A percentile compares a stretch with the other conserved stretches of the same genome.
phyloP scores from a whole-genome alignment of 2,888 invertebrate species.

The Rhodophaea formosa region DNA sequence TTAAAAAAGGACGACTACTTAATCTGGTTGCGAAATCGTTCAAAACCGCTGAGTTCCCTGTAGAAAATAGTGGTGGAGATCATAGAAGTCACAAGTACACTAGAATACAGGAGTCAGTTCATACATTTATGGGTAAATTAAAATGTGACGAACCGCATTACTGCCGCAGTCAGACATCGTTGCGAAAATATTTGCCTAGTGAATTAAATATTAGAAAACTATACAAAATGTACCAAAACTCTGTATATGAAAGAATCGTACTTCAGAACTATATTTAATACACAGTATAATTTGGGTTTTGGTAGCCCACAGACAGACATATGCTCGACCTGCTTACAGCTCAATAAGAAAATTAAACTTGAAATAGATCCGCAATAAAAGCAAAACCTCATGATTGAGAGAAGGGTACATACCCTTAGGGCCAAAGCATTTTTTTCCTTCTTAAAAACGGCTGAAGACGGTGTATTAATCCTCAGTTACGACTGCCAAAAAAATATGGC shows the following conservation, averaged over 20 bases:
- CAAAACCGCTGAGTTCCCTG: neutral
- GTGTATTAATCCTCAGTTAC: slow-evolving; percentile 19
- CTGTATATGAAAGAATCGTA: slow-evolving; percentile 23
- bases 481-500: slow-evolving; percentile 23
- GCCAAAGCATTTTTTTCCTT: slow-evolving; percentile 8
- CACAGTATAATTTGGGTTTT: slow-evolving; percentile 27
- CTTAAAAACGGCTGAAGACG: slow-evolving; percentile 4
- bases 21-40: neutral
- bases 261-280: slow-evolving; percentile 27
- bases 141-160: neutral
- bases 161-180: too few species aligned
- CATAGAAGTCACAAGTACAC: slow-evolving; percentile 2
- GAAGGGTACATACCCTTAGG: slow-evolving; percentile 3
- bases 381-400: neutral
- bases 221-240: neutral
- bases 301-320: slow-evolving; percentile 26
- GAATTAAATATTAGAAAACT: slow-evolving; percentile 4
- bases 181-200: neutral
- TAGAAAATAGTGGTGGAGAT: neutral
- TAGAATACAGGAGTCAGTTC: neutral
- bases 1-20: neutral
- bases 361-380: neutral
- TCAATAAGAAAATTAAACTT: slow-evolving; percentile 22
- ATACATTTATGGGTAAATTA: slow-evolving; percentile 3
- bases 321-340: slow-evolving; percentile 27